Evolutionary conservation across 2,113 vertebrate genomes (phyloP).

Genomic region (Onychostruthus taczanowskii): DNA sequence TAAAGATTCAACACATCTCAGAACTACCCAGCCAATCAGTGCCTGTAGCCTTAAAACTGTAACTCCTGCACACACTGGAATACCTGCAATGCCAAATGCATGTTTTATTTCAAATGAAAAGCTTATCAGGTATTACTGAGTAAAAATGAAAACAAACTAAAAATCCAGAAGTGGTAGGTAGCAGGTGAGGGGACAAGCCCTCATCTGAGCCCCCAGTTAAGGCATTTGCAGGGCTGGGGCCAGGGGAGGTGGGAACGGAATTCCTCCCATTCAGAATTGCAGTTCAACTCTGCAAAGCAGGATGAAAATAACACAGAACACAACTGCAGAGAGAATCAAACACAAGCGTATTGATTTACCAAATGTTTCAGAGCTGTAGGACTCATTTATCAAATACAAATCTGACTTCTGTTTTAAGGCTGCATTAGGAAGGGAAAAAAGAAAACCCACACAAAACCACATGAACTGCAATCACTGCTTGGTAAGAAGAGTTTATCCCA

Average conservation of each 20-base stretch:
- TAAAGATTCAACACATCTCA: neutral
- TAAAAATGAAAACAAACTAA: neutral
- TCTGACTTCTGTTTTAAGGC: neutral
- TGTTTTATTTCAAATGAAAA: neutral
- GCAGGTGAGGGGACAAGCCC: neutral
- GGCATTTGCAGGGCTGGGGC: neutral
- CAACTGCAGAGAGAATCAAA: neutral
- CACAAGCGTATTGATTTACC: neutral
- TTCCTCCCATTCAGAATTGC: neutral
- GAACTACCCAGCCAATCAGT: neutral
- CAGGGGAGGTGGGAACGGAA: neutral
- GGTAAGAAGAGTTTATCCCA: neutral
- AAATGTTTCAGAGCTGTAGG: neutral
- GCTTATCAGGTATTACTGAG: neutral
- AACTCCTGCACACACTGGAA: neutral
- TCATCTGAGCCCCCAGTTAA: neutral
- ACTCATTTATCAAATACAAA: neutral
- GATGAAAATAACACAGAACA: neutral
- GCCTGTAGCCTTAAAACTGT: neutral
- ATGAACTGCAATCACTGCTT: neutral
- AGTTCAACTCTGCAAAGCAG: neutral
- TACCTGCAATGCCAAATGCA: neutral
- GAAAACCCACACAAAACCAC: neutral
- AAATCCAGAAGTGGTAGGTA: neutral
- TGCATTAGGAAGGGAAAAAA: neutral